Base-by-base conservation (phyloP, 2,888 invertebrate genomes). In the Thereva unica region DNA sequence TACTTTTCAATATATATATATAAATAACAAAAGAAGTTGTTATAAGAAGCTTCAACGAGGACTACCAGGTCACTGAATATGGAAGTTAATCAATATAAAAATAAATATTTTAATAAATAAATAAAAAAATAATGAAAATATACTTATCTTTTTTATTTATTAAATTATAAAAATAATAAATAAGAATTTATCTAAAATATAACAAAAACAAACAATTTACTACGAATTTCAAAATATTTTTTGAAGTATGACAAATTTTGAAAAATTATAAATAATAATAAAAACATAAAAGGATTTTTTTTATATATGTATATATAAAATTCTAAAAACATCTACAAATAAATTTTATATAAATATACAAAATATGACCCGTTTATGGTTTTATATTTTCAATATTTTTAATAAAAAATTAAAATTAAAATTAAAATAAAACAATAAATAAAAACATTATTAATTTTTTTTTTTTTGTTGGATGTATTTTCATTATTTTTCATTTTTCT, bases 21-120 rank as follows among this genome's bases (percentile, higher is more conserved):
- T 23, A 23, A 23, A 23, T 23, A 61, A 55, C 40, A 61, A 50
- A 40, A 61, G 49, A 41, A 2, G 38, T 59, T 59, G n/a, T 59
- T 37, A 59, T 49, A 61, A 50, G 40, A 61, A 61, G 61, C 61
- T 61, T 8, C 34, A 50, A 61, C n/a, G 42, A 61, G 40, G 61
- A 12, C 49, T 61, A 61, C 61, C 44, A 34, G 38, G 37, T 49
- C 23, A 49, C 9, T 40, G 50, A 49, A 59, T 47, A 41, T 37
- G 59, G 38, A 59, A 10, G n/a, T 23, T 38, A 40, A 34, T 40
- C 38, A 37, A 54, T 35, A 57, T 2, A 10, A 35, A 57, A 35
- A 35, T 44, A 23, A 23, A 23, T 23, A 23, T 23, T n/a, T 23
- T 23, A 23, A 23, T 23, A 23, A 23, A 23, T 2, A 23, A 23